A percentile compares a stretch with the other conserved stretches of the same genome.
phyloP scores from a whole-genome alignment of 2,113 vertebrate species.

The Rattus norvegicus region DNA sequence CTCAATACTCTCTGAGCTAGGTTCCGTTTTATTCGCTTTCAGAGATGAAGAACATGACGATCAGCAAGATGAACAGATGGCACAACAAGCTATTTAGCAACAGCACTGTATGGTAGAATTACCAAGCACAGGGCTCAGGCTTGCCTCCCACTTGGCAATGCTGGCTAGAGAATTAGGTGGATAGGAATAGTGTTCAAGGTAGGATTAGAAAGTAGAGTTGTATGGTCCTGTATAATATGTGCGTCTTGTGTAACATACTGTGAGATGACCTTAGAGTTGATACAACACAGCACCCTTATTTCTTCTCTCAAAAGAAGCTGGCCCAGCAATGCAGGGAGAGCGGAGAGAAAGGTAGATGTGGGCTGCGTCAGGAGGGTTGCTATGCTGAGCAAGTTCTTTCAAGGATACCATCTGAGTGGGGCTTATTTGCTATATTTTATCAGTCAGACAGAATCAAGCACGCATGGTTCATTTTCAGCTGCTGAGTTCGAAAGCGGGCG shows the following conservation, averaged over 20 bases:
- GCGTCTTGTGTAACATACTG: background rate
- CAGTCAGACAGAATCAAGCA: constrained; percentile 29
- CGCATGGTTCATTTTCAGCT: constrained; percentile 53
- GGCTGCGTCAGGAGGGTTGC: background rate
- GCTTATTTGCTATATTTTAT: constrained; percentile 16
- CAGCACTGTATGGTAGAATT: background rate
- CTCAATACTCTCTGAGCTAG: background rate
- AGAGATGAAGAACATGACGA: background rate
- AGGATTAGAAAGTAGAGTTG: background rate
- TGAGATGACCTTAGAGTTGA: background rate
- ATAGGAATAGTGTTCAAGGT: background rate
- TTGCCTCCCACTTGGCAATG: background rate
- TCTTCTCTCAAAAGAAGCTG: background rate
- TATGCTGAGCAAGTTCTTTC: background rate
- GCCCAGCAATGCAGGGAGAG: background rate
- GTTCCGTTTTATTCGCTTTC: background rate
- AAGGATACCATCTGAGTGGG: background rate
- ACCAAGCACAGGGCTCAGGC: background rate
- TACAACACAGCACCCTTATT: background rate
- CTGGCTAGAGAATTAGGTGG: background rate
- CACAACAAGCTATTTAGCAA: background rate
- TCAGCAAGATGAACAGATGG: background rate
- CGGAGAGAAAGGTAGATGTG: background rate
- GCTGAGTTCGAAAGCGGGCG: background rate
- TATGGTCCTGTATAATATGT: background rate